Base-by-base conservation (phyloP, 2,113 vertebrate species). In the Globicephala melas region DNA sequence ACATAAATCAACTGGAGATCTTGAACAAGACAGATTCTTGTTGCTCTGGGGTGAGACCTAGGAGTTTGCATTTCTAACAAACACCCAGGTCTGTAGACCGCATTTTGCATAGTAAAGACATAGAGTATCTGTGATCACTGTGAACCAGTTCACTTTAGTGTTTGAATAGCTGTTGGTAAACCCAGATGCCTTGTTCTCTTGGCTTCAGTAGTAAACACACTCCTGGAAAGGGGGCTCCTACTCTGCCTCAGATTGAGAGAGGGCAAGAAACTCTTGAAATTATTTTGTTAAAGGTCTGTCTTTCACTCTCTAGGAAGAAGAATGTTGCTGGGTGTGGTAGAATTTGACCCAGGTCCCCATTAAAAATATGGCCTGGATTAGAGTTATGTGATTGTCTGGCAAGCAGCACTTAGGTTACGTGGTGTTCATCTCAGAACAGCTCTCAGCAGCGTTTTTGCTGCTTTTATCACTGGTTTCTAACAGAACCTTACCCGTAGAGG, bases 361-460 rank as follows among this genome's bases (percentile, higher is more conserved):
- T 65, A 90, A 90, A 94, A 93, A 73, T 88, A 50, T 65, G 38
- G 21, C 50, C n/a, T 41, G 15, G 28, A 14, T 88, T 86, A 87
- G 62, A 83, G 55, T 80, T 90, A 33, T 26, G 3, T 87, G 84
- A 10, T 74, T 65, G 26, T 50, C 38, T 94, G 58, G 41, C 28
- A 50, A 8, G 15, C n/a, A 67, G 31, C 25, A 25, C 17, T 81
- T 63, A 87, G 21, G 65, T 96, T 96, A 94, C 88, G 65, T 89
- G 68, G 92, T 93, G 94, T 84, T 93, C 0, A 0, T 36, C 94
- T 89, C 93, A 96, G 60, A 97, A 96, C 70, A 28, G 50, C 55
- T 96, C 26, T 91, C 83, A 36, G 0, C 76, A 83, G 47, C 50
- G 31, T 89, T n/a, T 25, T 88, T 86, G 62, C 23, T 86, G 89